phyloP scores from a whole-genome alignment of 2,797 vertebrate genomes.

The Cyclopterus lumpus region DNA sequence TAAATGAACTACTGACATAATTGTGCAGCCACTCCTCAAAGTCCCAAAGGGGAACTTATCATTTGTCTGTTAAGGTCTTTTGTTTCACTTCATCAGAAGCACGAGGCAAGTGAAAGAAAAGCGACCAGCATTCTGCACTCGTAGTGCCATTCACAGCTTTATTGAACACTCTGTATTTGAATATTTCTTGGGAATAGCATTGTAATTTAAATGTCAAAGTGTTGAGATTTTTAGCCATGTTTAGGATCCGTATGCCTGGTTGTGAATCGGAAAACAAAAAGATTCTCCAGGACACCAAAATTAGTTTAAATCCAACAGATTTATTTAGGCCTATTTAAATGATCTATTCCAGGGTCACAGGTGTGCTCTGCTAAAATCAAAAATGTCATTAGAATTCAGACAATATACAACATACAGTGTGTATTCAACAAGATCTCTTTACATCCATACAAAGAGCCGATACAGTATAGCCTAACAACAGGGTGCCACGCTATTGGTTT shows the following conservation, averaged over 20 bases:
- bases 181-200: background rate
- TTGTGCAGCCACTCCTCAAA: conserved; percentile 5
- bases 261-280: conserved; percentile 20
- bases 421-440: conserved; percentile 63
- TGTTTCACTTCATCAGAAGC: background rate
- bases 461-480: conserved; percentile 47
- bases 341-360: conserved; percentile 58
- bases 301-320: conserved; percentile 59
- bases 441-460: conserved; percentile 68
- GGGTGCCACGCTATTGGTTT: conserved; percentile 43
- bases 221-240: background rate
- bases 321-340: conserved; percentile 20
- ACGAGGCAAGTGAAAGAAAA: conserved; percentile 15
- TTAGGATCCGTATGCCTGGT: background rate
- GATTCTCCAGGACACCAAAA: conserved; percentile 26
- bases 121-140: conserved; percentile 34
- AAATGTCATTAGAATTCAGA: conserved; percentile 72
- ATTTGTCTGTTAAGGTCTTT: conserved; percentile 1
- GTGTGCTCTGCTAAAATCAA: conserved; percentile 63
- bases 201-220: background rate
- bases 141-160: conserved; percentile 68
- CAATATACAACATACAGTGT: conserved; percentile 74
- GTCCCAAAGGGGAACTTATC: background rate
- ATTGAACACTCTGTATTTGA: conserved; percentile 62
- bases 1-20: background rate